phyloP scores from a whole-genome alignment of 1,140 invertebrate species.

The Pissodes strobi region DNA sequence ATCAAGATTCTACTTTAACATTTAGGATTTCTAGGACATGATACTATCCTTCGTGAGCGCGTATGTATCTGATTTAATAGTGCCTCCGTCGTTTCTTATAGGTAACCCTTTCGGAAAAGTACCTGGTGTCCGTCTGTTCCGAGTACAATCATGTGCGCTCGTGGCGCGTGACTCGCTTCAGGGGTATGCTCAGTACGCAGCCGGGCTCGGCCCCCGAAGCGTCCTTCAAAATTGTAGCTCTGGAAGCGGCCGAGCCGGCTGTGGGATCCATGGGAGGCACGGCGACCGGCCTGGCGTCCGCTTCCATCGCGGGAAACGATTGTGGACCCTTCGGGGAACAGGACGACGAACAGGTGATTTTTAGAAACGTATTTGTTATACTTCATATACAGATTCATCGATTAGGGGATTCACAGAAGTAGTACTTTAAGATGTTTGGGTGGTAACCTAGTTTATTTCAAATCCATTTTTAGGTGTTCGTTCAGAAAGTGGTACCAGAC shows the following conservation, averaged over 20 bases:
- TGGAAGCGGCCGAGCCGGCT: constrained; percentile 84
- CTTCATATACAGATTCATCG: background rate
- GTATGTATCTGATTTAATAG: no score
- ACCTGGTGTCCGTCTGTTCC: constrained; percentile 94
- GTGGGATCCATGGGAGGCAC: constrained; percentile 57
- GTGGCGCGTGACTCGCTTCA: constrained; percentile 94
- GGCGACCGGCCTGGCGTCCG: constrained; percentile 1
- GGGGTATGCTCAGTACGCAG: constrained; percentile 97
- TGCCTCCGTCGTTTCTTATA: background rate
- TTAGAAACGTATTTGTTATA: background rate
- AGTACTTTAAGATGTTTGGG: background rate
- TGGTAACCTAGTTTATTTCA: background rate
- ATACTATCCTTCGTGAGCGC: no score
- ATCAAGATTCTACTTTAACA: no score
- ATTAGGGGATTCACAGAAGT: no score
- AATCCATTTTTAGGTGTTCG: constrained; percentile 77
- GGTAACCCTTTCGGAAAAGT: constrained; percentile 95
- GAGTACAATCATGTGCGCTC: constrained; percentile 98
- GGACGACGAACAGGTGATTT: constrained; percentile 89
- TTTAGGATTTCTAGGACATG: no score
- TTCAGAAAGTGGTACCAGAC: constrained; percentile 96
- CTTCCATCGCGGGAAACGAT: constrained; percentile 64
- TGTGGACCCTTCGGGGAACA: constrained; percentile 96
- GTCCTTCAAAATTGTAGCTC: constrained; percentile 91
- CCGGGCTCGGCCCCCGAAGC: constrained; percentile 95